These are phyloP conservation scores for Coilia nasus DNA, from an alignment of 2,797 vertebrate genomes.

Conservation along the genomic window DNA sequence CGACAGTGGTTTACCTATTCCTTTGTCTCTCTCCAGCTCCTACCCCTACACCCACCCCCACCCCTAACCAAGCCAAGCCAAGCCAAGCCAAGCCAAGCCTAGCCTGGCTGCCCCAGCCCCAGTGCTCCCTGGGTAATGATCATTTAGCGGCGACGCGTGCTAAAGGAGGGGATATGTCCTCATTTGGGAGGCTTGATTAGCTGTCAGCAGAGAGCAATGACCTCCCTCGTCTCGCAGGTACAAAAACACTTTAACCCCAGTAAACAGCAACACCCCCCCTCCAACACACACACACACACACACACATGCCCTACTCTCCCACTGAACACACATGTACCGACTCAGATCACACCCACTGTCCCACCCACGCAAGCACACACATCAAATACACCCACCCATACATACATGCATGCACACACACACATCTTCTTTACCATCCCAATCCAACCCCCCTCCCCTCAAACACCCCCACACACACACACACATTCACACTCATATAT, in stretches of 20 bases:
- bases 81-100: conserved; percentile 32
- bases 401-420: conserved; percentile 1
- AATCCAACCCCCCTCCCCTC: neutral
- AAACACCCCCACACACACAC: neutral
- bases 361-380: neutral
- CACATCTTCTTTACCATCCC: neutral
- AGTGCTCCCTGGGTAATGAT: conserved; percentile 41
- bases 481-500: neutral
- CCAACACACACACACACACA: conserved; percentile 29
- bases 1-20: conserved; percentile 30
- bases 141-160: conserved; percentile 34
- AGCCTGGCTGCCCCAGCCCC: neutral
- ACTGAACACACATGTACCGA: neutral
- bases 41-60: neutral
- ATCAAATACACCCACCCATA: neutral
- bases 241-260: conserved; percentile 62
- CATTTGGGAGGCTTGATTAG: conserved; percentile 63
- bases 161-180: conserved; percentile 50
- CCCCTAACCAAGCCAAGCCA: conserved; percentile 37
- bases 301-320: neutral
- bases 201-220: conserved; percentile 58
- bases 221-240: conserved; percentile 54
- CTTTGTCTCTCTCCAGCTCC: neutral
- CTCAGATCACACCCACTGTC: too few species aligned
- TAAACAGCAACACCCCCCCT: conserved; percentile 50